Percentiles rank a stretch among this genome's conserved stretches.
Conservation (phyloP, 2,113 vertebrate species). For the human (Homo sapiens) region GRCh38 chrX:95650001-95650500, state of each 20-base stretch:
- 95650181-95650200: background rate
- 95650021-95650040: background rate
- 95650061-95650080: background rate
- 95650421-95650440: background rate
- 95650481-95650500: conserved; percentile 18
- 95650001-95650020: background rate
- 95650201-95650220: background rate
- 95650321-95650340: background rate
- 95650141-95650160: background rate
- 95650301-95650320: conserved; percentile 23
- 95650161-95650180: background rate
- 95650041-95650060: conserved; percentile 21
- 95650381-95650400: conserved; percentile 19
- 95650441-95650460: background rate
- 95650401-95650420: background rate
- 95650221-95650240: background rate
- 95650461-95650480: background rate
- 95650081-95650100: background rate
- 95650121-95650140: background rate
- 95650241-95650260: background rate
- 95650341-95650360: background rate
- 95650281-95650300: conserved; percentile 22
- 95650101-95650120: background rate
- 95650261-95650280: background rate
- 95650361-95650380: conserved; percentile 2